phyloP scores from a whole-genome alignment of 1,140 invertebrate genomes.

The Gryon sp. region DNA sequence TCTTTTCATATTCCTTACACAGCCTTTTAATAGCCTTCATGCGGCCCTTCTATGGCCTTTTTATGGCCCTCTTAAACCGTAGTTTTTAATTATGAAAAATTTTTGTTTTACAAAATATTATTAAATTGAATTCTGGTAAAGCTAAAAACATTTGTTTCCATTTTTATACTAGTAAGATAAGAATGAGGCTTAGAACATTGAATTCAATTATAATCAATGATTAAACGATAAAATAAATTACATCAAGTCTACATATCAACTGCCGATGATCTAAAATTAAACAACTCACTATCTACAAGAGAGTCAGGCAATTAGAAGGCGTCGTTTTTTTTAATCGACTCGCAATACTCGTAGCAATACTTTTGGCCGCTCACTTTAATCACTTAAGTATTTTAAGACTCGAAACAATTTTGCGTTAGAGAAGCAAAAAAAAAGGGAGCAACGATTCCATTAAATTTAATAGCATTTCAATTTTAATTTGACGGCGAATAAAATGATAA shows the following conservation, averaged over 20 bases:
- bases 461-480: constrained; percentile 43
- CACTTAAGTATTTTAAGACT: constrained; percentile 22
- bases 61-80: too few relatives aligned
- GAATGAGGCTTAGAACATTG: too few relatives aligned
- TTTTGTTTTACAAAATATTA: too few relatives aligned
- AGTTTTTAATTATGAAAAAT: too few relatives aligned
- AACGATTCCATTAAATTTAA: constrained; percentile 44
- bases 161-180: too few relatives aligned
- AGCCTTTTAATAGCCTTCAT: too few relatives aligned
- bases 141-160: too few relatives aligned
- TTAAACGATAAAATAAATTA: constrained; percentile 17
- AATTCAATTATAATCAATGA: too few relatives aligned
- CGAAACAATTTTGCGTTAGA: neutral
- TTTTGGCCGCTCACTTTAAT: neutral
- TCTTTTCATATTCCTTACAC: too few relatives aligned
- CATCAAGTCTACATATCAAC: neutral
- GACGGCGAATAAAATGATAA: constrained; percentile 26
- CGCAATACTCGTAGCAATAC: neutral
- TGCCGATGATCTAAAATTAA: constrained; percentile 26
- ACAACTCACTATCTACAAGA: too few relatives aligned
- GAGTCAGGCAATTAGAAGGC: constrained; percentile 27
- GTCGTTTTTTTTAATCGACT: constrained; percentile 9
- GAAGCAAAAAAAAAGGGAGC: neutral
- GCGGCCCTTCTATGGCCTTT: too few relatives aligned
- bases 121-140: too few relatives aligned